phyloP scores from a whole-genome alignment of 2,113 vertebrate genomes.

The Thermophis baileyi region DNA sequence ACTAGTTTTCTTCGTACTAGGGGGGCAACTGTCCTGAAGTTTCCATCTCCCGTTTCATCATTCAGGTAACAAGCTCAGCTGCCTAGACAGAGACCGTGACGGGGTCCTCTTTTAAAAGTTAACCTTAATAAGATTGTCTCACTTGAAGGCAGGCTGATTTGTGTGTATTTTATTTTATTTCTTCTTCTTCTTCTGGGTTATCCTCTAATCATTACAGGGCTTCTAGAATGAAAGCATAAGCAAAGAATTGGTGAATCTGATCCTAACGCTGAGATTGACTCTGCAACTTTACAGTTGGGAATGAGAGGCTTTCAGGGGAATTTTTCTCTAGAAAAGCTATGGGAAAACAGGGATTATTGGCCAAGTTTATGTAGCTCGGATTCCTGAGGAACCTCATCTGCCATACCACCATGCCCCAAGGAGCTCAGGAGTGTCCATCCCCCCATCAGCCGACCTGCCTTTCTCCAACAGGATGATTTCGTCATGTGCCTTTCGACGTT shows the following conservation, averaged over 20 bases:
- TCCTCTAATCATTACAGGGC: background rate
- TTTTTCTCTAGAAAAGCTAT: background rate
- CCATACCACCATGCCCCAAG: background rate
- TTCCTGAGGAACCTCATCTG: background rate
- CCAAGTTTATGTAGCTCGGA: no score
- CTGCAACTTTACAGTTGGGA: background rate
- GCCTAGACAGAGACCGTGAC: conserved; percentile 56
- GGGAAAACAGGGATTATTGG: background rate
- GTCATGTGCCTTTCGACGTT: background rate
- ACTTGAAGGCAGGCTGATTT: background rate
- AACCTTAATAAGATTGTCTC: conserved; percentile 44
- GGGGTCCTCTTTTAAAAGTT: conserved; percentile 42
- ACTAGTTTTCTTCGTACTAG: conserved; percentile 34
- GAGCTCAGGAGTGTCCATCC: no score
- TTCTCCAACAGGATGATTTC: background rate
- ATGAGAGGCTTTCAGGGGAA: background rate
- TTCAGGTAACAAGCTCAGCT: conserved; percentile 53
- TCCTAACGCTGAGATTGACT: background rate
- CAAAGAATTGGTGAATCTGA: rapidly evolving
- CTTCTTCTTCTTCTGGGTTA: background rate
- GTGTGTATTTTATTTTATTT: background rate
- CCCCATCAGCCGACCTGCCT: background rate
- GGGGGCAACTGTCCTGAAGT: conserved; percentile 36
- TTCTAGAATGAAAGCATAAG: background rate
- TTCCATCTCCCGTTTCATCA: conserved; percentile 43